Conservation (phyloP, 2,888 invertebrate genomes). For the Oscheius sp. region DNA sequence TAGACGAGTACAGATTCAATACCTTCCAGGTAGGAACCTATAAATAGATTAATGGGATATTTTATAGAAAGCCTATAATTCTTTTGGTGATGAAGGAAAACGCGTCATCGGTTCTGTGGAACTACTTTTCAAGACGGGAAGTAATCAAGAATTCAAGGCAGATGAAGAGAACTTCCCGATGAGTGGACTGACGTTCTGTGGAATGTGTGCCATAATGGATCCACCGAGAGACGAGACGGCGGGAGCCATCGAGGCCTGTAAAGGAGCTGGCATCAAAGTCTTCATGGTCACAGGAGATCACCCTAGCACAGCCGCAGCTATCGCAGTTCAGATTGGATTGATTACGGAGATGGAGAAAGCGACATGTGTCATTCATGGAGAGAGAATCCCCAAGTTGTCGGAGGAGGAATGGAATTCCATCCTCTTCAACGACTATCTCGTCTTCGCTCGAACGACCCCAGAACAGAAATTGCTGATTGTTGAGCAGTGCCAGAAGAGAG, state of each 20-base stretch:
- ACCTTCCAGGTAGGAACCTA: conserved; percentile 19
- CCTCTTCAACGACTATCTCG: conserved; percentile 33
- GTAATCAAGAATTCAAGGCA: conserved; percentile 33
- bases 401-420: conserved; percentile 41
- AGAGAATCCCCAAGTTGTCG: conserved; percentile 30
- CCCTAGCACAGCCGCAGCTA: conserved; percentile 41
- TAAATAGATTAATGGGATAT: background rate
- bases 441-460: conserved; percentile 44
- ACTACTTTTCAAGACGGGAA: conserved; percentile 35
- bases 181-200: conserved; percentile 43
- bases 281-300: conserved; percentile 48
- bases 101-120: conserved; percentile 50
- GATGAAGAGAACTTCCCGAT: conserved; percentile 41
- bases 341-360: conserved; percentile 15
- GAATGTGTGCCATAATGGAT: conserved; percentile 54
- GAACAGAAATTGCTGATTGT: conserved; percentile 52
- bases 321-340: conserved; percentile 41
- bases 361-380: conserved; percentile 32
- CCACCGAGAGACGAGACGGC: conserved; percentile 43
- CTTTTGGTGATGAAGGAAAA: conserved; percentile 48
- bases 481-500: conserved; percentile 46
- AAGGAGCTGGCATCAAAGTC: conserved; percentile 43
- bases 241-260: conserved; percentile 36
- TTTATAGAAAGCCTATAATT: conserved; percentile 36
- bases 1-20: conserved; percentile 13